Conservation (phyloP, 1,140 invertebrate species). For the Halictus rubicundus region DNA sequence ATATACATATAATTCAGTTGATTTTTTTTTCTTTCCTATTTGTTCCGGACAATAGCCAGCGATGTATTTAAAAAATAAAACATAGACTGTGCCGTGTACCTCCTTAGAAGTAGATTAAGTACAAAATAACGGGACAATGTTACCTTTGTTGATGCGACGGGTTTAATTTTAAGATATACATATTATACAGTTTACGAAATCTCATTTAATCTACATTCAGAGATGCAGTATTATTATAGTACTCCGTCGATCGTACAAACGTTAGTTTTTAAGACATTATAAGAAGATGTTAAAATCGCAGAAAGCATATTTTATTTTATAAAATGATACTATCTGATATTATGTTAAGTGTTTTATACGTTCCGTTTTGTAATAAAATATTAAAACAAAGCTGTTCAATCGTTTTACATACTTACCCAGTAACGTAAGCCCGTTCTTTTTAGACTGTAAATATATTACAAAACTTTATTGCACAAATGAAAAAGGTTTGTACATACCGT, state of each 20-base stretch:
- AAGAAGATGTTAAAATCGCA: neutral
- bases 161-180: slow-evolving; percentile 1
- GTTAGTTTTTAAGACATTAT: slow-evolving; percentile 36
- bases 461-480: neutral
- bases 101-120: slow-evolving; percentile 18
- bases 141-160: slow-evolving; percentile 4
- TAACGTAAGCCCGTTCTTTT: neutral
- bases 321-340: slow-evolving; percentile 35
- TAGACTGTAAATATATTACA: neutral
- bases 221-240: neutral
- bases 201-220: neutral
- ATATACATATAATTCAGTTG: neutral
- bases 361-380: slow-evolving; percentile 64
- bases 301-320: slow-evolving; percentile 44
- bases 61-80: neutral
- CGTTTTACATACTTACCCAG: neutral
- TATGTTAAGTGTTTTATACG: slow-evolving; percentile 58
- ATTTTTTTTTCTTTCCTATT: neutral
- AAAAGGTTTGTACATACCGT: slow-evolving; percentile 83
- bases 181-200: neutral
- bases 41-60: neutral
- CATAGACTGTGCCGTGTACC: neutral
- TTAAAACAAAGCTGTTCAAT: neutral
- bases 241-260: slow-evolving; percentile 45
- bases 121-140: slow-evolving; percentile 1